Conservation (phyloP, 1,140 invertebrate species). For the Hirudo medicinalis region DNA sequence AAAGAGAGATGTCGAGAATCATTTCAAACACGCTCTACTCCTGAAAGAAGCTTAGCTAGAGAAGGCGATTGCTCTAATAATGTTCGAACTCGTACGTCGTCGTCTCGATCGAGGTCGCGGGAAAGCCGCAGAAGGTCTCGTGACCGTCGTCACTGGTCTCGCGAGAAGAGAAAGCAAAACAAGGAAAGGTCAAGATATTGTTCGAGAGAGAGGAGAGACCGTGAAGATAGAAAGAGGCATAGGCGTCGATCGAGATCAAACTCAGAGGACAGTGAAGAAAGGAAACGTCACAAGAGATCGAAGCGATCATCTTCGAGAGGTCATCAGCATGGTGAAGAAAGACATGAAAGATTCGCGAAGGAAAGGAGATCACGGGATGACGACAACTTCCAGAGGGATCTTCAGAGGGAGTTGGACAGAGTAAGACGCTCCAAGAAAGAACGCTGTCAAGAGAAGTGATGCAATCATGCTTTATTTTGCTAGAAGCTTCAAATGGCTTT, state of each 20-base stretch:
- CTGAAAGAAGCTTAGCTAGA: background rate
- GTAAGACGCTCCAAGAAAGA: background rate
- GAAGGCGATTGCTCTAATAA: background rate
- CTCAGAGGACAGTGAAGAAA: background rate
- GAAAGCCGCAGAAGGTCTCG: background rate
- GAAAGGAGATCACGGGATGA: background rate
- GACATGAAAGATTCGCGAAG: too few species aligned
- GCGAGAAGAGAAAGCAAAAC: conserved; percentile 8
- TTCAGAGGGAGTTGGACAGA: conserved; percentile 13
- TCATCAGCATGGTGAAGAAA: too few species aligned
- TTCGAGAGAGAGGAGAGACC: conserved; percentile 28
- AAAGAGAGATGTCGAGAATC: background rate
- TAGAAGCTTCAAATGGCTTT: too few species aligned
- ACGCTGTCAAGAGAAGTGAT: too few species aligned
- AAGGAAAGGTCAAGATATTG: background rate
- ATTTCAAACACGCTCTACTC: background rate
- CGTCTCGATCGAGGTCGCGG: background rate
- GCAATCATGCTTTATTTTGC: too few species aligned
- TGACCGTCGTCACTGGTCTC: background rate
- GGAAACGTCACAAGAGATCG: background rate
- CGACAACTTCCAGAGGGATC: conserved; percentile 14
- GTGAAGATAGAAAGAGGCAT: background rate
- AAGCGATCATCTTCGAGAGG: conserved; percentile 2
- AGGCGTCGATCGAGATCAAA: background rate
- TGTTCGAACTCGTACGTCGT: background rate